A percentile compares a stretch with the other conserved stretches of the same genome.
phyloP scores from a whole-genome alignment of 2,113 vertebrate species.

The Notarius quadriscutis region DNA sequence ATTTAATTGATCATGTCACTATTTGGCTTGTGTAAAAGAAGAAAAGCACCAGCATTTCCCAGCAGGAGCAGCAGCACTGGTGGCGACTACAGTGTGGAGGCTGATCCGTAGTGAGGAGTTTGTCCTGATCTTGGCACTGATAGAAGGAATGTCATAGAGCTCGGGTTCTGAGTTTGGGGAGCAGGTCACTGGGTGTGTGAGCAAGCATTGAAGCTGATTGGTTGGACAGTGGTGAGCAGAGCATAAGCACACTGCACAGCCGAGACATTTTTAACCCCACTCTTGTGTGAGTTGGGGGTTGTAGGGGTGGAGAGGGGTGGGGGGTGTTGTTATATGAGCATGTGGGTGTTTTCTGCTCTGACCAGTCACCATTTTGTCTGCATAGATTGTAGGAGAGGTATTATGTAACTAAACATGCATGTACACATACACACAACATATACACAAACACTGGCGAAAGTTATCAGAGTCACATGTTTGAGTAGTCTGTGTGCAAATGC shows the following conservation, averaged over 20 bases:
- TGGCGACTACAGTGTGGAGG: background rate
- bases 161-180: slow-evolving; percentile 29
- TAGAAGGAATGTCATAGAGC: slow-evolving; percentile 4
- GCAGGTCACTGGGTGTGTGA: slow-evolving; percentile 56
- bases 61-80: background rate
- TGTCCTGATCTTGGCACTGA: slow-evolving; percentile 3
- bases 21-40: background rate
- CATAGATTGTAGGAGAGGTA: background rate
- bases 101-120: background rate
- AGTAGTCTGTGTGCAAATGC: background rate
- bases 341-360: slow-evolving; percentile 23
- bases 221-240: slow-evolving; percentile 33
- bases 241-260: background rate
- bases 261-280: slow-evolving; percentile 41
- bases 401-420: background rate
- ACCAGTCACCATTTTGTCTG: slow-evolving; percentile 2
- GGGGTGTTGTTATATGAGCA: background rate
- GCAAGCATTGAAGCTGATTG: slow-evolving; percentile 52
- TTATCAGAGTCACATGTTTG: background rate
- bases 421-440: background rate
- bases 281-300: slow-evolving; percentile 4
- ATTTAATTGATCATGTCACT: background rate
- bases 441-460: background rate
- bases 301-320: slow-evolving; percentile 18
- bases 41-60: background rate